Evolutionary conservation across 2,888 invertebrate species (phyloP).

Genomic region (Toxonevra muliebris): DNA sequence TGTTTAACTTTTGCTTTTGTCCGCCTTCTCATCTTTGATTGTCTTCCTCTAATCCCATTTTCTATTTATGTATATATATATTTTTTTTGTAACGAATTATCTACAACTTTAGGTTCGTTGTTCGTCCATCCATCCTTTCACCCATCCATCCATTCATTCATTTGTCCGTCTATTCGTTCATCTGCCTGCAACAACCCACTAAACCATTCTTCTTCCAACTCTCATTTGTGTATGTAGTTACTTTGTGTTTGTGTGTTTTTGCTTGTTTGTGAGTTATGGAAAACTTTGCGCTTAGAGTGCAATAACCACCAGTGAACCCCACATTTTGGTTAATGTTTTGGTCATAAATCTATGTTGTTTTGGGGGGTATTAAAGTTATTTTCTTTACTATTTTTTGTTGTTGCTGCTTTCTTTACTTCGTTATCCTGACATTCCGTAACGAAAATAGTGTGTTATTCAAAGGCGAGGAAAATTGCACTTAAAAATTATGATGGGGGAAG

Average conservation of each 20-base stretch:
- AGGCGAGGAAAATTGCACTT: too few species aligned
- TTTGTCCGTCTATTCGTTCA: conserved; percentile 15
- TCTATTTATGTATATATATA: conserved; percentile 15
- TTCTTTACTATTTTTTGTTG: too few species aligned
- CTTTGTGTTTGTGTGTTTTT: conserved; percentile 3
- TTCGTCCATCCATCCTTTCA: background rate
- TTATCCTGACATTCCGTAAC: too few species aligned
- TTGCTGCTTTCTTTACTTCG: too few species aligned
- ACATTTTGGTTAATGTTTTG: conserved; percentile 22
- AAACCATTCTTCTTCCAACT: conserved; percentile 23
- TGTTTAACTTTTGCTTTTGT: conserved; percentile 34
- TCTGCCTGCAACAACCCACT: conserved; percentile 1
- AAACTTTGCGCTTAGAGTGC: conserved; percentile 19
- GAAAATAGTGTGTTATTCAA: too few species aligned
- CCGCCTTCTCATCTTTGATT: conserved; percentile 37
- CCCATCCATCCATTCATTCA: background rate
- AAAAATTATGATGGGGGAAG: too few species aligned
- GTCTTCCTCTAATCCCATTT: conserved; percentile 29
- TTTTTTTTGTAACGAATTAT: conserved; percentile 28
- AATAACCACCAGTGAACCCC: conserved; percentile 24
- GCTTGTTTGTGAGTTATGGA: conserved; percentile 1
- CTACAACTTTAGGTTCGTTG: conserved; percentile 17
- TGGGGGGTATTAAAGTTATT: too few species aligned
- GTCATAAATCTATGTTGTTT: conserved; percentile 25
- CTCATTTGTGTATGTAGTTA: background rate